Evolutionary conservation across 1,140 invertebrate species (phyloP), one percentile per base, ranked within the genome.

Genomic region (Aricia agestis): DNA sequence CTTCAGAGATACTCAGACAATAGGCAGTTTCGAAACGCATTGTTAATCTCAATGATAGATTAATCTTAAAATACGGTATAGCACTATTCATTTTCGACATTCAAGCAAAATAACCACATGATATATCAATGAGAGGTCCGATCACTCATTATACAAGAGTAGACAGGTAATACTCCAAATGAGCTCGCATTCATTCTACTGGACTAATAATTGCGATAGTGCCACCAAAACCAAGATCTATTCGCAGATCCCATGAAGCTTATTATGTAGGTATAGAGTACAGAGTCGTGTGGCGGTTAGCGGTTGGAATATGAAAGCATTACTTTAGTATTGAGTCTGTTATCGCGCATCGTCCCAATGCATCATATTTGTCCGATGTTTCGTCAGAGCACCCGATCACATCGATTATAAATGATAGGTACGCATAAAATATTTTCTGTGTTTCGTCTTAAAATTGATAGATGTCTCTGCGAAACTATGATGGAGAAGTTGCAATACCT

Each of bases 351-450:
- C 85, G 79, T 80, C 76, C 80, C 86, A 79, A 90, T 90, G 83
- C 88, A 90, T 90, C 86, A 90, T 90, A 89, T 89, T 90, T 89
- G 88, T 84, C 80, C 83, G 84, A 75, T 78, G 83, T 86, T 87
- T 88, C 87, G 83, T 89, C 85, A 75, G 78, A 76, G 74, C 75
- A 78, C 76, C 70, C 76, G 74, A 88, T 86, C 81, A 74, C 72
- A 72, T 74, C 72, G 78, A 84, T 89, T 87, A 89, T 86, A 81
- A 81, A 85, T 83, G 80, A 77, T 76, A n/a, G n/a, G n/a, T n/a
- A 72, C 79, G 78, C 80, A 80, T 83, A 82, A 76, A 69, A 69
- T 69, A 69, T 69, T 63, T 58, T 63, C 36, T 45, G n/a, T 59
- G 76, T 78, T 80, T 77, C 76, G 74, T 77, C 52, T 32, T 68